Conservation (phyloP, 2,113 vertebrate species). For the Apus apus region DNA sequence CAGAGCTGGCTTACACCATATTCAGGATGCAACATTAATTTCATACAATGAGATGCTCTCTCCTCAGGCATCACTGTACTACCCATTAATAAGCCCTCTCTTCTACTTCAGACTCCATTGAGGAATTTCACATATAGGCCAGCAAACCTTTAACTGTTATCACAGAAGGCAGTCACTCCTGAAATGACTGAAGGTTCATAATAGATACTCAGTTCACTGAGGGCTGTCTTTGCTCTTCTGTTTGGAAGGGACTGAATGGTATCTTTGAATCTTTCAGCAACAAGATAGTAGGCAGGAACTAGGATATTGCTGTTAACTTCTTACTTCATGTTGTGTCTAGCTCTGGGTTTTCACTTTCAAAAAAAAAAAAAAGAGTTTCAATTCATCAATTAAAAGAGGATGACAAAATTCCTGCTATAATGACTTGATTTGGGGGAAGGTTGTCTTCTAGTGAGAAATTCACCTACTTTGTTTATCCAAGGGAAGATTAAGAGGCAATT, state of each 20-base stretch:
- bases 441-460: slow-evolving; percentile 17
- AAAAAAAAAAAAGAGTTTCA: not conserved
- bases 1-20: not conserved
- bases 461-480: slow-evolving; percentile 14
- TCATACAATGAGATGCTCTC: not conserved
- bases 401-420: slow-evolving; percentile 3
- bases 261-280: not conserved
- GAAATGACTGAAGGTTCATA: slow-evolving; percentile 14
- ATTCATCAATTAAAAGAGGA: slow-evolving; percentile 19
- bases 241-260: not conserved
- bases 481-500: slow-evolving; percentile 47
- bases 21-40: not conserved
- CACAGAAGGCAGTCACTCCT: slow-evolving; percentile 17
- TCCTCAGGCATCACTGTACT: not conserved
- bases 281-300: not conserved
- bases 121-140: slow-evolving; percentile 10
- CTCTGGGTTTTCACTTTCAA: not conserved
- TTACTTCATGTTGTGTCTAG: not conserved
- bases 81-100: not conserved
- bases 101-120: not conserved
- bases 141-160: slow-evolving; percentile 41
- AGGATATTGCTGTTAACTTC: not conserved
- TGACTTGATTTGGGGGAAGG: slow-evolving; percentile 1
- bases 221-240: not conserved
- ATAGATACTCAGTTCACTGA: slow-evolving; percentile 12